Evolutionary conservation across 1,140 invertebrate species (phyloP), one percentile per base, ranked within the genome.

Genomic region (Xylocopa sonorina): DNA sequence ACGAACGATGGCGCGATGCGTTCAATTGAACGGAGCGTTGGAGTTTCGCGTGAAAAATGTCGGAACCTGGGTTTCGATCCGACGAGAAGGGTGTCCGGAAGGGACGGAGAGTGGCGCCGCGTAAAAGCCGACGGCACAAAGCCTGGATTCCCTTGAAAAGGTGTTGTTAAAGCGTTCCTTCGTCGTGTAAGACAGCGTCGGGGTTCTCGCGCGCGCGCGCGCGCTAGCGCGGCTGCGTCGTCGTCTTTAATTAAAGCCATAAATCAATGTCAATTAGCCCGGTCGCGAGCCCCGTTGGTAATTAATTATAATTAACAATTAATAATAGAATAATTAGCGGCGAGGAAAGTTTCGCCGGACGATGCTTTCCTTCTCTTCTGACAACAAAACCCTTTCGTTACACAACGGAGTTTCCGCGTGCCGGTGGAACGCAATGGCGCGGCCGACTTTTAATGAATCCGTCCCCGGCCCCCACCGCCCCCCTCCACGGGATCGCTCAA

Each of bases 211-310:
- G n/a, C n/a, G n/a, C n/a, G 82, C 88, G 86, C 18, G 9, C 29
- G 18, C 18, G 32, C 29, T 16, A 3, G 55, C 82, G 71, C 84
- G 82, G 83, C 81, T 89, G 87, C 84, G 66, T 87, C 88, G 84
- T 86, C 88, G 87, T 85, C 89, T 91, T 92, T 92, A 92, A 92
- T 92, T 92, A 92, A 92, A 92, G 82, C 84, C 90, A 92, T 92
- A 90, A 92, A 92, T 92, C 92, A 92, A 90, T 91, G 91, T 91
- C 91, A 92, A 91, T 92, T 92, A 92, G 88, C 62, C 72, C 66
- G 80, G 76, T 78, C 83, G 50, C 73, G 57, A 81, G 72, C 60
- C 63, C 75, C 58, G n/a, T 72, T 46, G 64, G 78, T 85, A 85
- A 91, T 90, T 90, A 90, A 90, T 91, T 91, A 90, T 86, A 87